phyloP scores from a whole-genome alignment of 2,888 invertebrate genomes.

The Slavum lentiscoides region DNA sequence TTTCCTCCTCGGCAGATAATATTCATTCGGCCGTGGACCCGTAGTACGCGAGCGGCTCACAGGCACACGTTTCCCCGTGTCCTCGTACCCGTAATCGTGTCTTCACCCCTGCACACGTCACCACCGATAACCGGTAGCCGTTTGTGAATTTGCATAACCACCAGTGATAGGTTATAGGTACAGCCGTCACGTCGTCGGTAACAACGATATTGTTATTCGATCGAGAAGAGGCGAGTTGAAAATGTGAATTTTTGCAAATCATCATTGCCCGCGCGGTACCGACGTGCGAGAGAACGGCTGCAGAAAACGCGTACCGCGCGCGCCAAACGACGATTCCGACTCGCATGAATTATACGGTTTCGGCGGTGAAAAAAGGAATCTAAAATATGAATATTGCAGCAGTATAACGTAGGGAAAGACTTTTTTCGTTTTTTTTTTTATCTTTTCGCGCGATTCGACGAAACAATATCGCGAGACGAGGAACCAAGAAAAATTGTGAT shows the following conservation, averaged over 20 bases:
- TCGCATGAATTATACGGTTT: too few species aligned
- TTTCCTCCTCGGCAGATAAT: background rate
- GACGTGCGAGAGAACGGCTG: background rate
- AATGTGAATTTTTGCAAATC: conserved; percentile 28
- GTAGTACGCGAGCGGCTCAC: background rate
- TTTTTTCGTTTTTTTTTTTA: too few species aligned
- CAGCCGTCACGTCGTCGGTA: background rate
- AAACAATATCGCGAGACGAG: too few species aligned
- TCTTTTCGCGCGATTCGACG: too few species aligned
- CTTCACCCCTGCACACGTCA: background rate
- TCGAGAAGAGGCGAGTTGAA: conserved; percentile 15
- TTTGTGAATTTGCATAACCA: conserved; percentile 32
- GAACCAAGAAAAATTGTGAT: too few species aligned
- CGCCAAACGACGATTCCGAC: too few species aligned
- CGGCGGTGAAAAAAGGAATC: too few species aligned
- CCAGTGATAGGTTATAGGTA: background rate
- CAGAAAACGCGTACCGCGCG: too few species aligned
- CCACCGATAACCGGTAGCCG: background rate
- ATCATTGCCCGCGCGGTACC: background rate
- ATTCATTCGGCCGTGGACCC: background rate
- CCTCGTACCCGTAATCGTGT: background rate
- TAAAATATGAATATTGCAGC: too few species aligned
- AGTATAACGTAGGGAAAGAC: too few species aligned
- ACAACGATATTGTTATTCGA: conserved; percentile 10
- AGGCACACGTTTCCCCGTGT: background rate